These are phyloP conservation scores for Aphaenogaster floridana DNA, from an alignment of 1,140 invertebrate species.

Conservation along the genomic window DNA sequence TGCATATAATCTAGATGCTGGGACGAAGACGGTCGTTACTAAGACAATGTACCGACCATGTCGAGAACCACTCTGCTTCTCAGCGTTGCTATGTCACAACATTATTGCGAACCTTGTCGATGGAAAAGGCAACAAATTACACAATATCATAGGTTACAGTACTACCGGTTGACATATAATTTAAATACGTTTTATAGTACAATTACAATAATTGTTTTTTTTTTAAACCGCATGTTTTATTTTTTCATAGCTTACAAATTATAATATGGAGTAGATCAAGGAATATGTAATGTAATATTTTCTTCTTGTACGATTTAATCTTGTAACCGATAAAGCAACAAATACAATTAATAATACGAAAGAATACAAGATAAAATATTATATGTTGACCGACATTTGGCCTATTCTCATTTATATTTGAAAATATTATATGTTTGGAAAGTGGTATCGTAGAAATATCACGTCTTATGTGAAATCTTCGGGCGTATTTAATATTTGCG, in stretches of 20 bases:
- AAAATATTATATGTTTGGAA: conserved; percentile 38
- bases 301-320: neutral
- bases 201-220: neutral
- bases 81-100: neutral
- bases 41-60: conserved; percentile 48
- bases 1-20: conserved; percentile 48
- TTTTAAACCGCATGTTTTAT: neutral
- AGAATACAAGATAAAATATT: conserved; percentile 2
- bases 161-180: neutral
- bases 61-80: neutral
- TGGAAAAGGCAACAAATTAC: conserved; percentile 21
- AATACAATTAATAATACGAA: neutral
- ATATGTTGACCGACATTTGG: too few species aligned
- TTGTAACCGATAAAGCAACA: neutral
- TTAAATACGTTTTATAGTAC: neutral
- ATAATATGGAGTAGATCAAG: neutral
- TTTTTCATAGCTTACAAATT: neutral
- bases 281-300: neutral
- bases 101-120: conserved; percentile 5
- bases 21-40: conserved; percentile 45
- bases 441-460: conserved; percentile 6
- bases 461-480: neutral
- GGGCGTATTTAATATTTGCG: conserved; percentile 2
- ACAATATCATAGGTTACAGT: neutral
- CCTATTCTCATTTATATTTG: too few species aligned